These are phyloP conservation scores for Apodemia zela DNA, from an alignment of 2,888 invertebrate genomes.

Conservation along the genomic window DNA sequence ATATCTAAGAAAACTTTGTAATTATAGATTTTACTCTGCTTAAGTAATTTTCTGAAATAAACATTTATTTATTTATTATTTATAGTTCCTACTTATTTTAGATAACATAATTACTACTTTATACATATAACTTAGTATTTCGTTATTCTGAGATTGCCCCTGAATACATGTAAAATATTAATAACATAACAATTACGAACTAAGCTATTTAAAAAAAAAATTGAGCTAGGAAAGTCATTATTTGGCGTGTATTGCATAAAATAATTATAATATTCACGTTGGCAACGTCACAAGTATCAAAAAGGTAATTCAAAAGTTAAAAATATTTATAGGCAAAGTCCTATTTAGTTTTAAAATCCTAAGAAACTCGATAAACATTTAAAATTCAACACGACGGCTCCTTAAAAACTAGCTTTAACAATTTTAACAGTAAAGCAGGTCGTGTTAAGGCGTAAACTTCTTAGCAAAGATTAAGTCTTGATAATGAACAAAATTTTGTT, in stretches of 20 bases:
- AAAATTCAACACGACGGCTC: constrained; percentile 1
- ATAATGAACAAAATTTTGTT: not conserved
- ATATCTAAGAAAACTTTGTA: too few relatives aligned
- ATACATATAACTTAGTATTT: too few relatives aligned
- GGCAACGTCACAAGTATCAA: not conserved
- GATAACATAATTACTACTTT: too few relatives aligned
- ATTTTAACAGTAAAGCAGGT: constrained; percentile 9
- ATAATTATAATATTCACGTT: not conserved
- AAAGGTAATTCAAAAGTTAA: not conserved
- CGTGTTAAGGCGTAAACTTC: constrained; percentile 10
- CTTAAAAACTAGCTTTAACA: constrained; percentile 10
- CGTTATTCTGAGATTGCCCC: too few relatives aligned
- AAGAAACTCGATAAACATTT: not conserved
- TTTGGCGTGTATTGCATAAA: not conserved
- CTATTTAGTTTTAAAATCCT: not conserved
- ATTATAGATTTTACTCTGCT: too few relatives aligned
- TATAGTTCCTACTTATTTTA: too few relatives aligned
- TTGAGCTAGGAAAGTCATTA: not conserved
- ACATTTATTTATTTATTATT: too few relatives aligned
- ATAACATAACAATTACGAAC: too few relatives aligned
- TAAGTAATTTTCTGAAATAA: too few relatives aligned
- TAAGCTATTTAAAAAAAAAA: too few relatives aligned
- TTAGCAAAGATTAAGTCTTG: not conserved
- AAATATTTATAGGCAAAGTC: not conserved
- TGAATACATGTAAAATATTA: too few relatives aligned